These are phyloP conservation scores for Cotesia chilonis DNA, from an alignment of 1,140 invertebrate genomes.

Conservation along the genomic window DNA sequence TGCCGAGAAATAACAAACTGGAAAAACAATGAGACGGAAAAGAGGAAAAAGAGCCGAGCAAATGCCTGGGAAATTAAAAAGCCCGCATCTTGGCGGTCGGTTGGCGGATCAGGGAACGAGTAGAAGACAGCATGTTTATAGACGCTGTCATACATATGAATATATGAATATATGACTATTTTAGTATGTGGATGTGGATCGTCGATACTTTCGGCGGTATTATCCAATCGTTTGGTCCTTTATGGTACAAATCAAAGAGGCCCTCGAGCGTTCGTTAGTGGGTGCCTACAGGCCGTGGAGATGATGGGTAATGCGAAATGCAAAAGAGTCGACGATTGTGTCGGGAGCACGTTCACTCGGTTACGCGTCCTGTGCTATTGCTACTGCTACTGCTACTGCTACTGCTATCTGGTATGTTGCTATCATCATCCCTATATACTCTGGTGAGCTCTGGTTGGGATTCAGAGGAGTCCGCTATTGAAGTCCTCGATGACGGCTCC, in stretches of 20 bases:
- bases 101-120: conserved; percentile 2
- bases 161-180: neutral
- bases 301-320: conserved; percentile 47
- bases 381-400: conserved; percentile 10
- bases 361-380: conserved; percentile 14
- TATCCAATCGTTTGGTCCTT: conserved; percentile 31
- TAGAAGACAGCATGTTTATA: neutral
- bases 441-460: neutral
- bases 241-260: conserved; percentile 28
- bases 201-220: conserved; percentile 24
- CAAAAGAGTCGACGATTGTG: conserved; percentile 39
- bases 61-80: neutral
- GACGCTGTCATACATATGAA: too few relatives aligned
- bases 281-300: conserved; percentile 34
- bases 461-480: conserved; percentile 49
- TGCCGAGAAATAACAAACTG: too few relatives aligned
- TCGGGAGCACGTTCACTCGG: conserved; percentile 25
- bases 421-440: too few relatives aligned
- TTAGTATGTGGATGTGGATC: neutral
- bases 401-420: neutral
- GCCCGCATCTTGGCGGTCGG: conserved; percentile 16
- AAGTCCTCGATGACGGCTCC: conserved; percentile 63
- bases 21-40: neutral
- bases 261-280: conserved; percentile 39
- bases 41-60: neutral